Percentiles rank a stretch among this genome's conserved stretches.
Evolutionary conservation across 2,888 invertebrate genomes (phyloP).

Genomic region (Andrena marginata): DNA sequence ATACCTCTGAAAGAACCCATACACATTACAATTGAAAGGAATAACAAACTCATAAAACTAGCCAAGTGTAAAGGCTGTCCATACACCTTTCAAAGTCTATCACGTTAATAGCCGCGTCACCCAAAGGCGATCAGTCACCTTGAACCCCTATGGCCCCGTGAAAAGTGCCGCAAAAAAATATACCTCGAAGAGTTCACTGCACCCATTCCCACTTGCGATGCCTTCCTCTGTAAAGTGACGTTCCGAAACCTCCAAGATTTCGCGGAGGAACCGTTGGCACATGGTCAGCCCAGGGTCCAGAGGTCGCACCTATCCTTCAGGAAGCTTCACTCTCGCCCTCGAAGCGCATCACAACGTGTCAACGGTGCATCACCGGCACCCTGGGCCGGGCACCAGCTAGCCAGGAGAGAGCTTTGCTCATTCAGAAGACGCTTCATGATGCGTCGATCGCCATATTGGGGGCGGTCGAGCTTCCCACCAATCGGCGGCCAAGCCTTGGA

Average conservation of each 20-base stretch:
- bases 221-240: neutral
- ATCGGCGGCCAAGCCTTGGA: constrained; percentile 76
- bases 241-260: neutral
- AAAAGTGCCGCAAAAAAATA: neutral
- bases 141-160: neutral
- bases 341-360: constrained; percentile 44
- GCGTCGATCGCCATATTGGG: constrained; percentile 81
- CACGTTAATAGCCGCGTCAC: too few relatives aligned
- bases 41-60: too few relatives aligned
- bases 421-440: constrained; percentile 24
- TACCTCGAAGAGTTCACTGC: neutral
- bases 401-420: constrained; percentile 16
- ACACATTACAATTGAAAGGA: too few relatives aligned
- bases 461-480: constrained; percentile 80
- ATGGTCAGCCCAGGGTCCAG: constrained; percentile 4
- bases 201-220: too few relatives aligned
- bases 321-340: constrained; percentile 10
- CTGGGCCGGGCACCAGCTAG: neutral
- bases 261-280: neutral
- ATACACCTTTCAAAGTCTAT: too few relatives aligned
- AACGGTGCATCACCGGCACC: constrained; percentile 38
- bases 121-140: too few relatives aligned
- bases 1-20: too few relatives aligned
- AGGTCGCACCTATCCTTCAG: constrained; percentile 8
- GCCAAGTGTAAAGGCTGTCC: too few relatives aligned